phyloP scores from a whole-genome alignment of 64 coral and sea anemone species.

The Exaiptasia diaphana region DNA sequence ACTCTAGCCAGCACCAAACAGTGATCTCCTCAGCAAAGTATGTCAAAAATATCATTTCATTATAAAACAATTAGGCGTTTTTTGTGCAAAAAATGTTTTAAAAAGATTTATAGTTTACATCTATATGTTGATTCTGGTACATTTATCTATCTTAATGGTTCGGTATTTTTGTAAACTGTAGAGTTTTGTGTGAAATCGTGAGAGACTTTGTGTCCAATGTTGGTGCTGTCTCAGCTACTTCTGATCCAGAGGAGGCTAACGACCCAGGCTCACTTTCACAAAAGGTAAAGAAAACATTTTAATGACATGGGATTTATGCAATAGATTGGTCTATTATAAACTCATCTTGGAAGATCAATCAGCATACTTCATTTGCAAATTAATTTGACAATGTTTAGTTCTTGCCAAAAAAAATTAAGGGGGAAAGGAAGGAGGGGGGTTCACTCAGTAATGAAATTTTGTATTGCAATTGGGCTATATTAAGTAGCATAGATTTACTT shows the following conservation, averaged over 20 bases:
- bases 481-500: too few relatives aligned
- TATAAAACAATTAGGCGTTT: neutral
- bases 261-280: slow-evolving; percentile 65
- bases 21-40: slow-evolving; percentile 96
- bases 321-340: too few relatives aligned
- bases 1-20: slow-evolving; percentile 84
- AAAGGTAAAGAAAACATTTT: slow-evolving; percentile 18
- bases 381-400: too few relatives aligned
- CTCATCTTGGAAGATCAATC: too few relatives aligned
- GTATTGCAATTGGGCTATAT: too few relatives aligned
- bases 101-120: too few relatives aligned
- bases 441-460: too few relatives aligned
- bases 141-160: neutral
- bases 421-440: too few relatives aligned
- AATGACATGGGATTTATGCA: too few relatives aligned
- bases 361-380: too few relatives aligned
- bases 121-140: neutral
- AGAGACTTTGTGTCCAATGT: slow-evolving; percentile 94
- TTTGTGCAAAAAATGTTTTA: neutral
- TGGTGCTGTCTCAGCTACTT: slow-evolving; percentile 80
- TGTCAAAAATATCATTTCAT: neutral
- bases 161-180: neutral
- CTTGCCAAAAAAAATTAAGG: too few relatives aligned
- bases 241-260: slow-evolving; percentile 65
- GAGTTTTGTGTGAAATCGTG: slow-evolving; percentile 95